These are phyloP conservation scores for Otolemur crassicaudatus DNA, from an alignment of 2,797 vertebrate genomes.

Conservation along the genomic window DNA sequence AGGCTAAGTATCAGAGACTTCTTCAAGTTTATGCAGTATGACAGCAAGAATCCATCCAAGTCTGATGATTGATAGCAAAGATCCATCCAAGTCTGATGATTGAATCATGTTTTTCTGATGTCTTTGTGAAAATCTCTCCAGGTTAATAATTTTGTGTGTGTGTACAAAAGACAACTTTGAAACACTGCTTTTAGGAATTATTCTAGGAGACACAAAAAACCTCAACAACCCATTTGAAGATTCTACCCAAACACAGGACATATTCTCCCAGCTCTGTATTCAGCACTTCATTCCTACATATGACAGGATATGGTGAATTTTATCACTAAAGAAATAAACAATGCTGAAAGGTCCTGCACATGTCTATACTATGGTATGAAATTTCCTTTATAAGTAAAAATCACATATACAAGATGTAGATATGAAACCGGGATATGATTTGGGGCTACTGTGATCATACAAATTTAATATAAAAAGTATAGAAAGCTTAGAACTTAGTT, in stretches of 20 bases:
- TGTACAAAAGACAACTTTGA: background rate
- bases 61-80: background rate
- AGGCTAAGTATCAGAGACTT: background rate
- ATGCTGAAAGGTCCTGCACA: slow-evolving; percentile 89
- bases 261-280: slow-evolving; percentile 92
- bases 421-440: background rate
- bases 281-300: slow-evolving; percentile 94
- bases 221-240: slow-evolving; percentile 90
- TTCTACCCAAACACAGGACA: slow-evolving; percentile 89
- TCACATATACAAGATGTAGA: background rate
- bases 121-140: background rate
- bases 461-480: background rate
- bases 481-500: background rate
- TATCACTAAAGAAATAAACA: slow-evolving; percentile 93
- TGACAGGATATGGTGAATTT: slow-evolving; percentile 95
- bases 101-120: background rate
- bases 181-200: background rate
- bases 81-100: background rate
- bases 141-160: background rate
- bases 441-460: background rate
- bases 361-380: slow-evolving; percentile 77
- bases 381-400: background rate
- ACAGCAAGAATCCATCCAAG: background rate
- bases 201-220: slow-evolving; percentile 90
- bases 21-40: background rate